A percentile compares a stretch with the other conserved stretches of the same genome.
Evolutionary conservation across 2,888 invertebrate genomes (phyloP).

Genomic region (Rhingia campestris): DNA sequence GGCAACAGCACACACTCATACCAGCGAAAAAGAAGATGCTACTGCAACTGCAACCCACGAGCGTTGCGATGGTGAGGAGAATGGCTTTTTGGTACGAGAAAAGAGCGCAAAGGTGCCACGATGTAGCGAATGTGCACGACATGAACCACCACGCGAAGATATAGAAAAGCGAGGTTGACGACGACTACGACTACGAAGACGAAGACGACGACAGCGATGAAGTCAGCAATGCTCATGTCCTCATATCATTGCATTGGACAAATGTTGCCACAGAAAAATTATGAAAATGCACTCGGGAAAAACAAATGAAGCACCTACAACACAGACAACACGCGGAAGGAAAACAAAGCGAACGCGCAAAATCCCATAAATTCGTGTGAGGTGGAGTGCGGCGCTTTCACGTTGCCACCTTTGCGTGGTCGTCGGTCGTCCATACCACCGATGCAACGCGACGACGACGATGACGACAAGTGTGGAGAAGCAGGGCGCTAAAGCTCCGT

Average conservation of each 20-base stretch:
- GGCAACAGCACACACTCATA: conserved; percentile 37
- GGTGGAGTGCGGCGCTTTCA: conserved; percentile 56
- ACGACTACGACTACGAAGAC: conserved; percentile 17
- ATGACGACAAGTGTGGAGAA: conserved; percentile 53
- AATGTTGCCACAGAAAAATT: conserved; percentile 74
- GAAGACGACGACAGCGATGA: conserved; percentile 43
- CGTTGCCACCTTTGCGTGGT: conserved; percentile 58
- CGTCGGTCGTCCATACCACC: conserved; percentile 7
- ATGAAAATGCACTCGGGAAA: conserved; percentile 67
- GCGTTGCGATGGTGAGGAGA: conserved; percentile 35
- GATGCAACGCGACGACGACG: too few species aligned
- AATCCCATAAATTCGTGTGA: conserved; percentile 66
- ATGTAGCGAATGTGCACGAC: conserved; percentile 72
- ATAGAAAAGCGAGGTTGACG: conserved; percentile 40
- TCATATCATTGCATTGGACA: conserved; percentile 73
- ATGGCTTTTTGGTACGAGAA: conserved; percentile 62
- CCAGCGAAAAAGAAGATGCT: conserved; percentile 70
- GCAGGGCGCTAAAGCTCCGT: conserved; percentile 41
- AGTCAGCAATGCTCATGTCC: conserved; percentile 73
- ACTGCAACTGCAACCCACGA: conserved; percentile 61
- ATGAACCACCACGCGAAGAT: conserved; percentile 66
- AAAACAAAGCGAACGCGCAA: conserved; percentile 63
- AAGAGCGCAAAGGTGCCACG: conserved; percentile 72
- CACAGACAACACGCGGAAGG: conserved; percentile 60
- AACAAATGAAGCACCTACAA: conserved; percentile 70